Evolutionary conservation across 2,888 invertebrate genomes (phyloP).

Genomic region (Eristalis arbustorum): DNA sequence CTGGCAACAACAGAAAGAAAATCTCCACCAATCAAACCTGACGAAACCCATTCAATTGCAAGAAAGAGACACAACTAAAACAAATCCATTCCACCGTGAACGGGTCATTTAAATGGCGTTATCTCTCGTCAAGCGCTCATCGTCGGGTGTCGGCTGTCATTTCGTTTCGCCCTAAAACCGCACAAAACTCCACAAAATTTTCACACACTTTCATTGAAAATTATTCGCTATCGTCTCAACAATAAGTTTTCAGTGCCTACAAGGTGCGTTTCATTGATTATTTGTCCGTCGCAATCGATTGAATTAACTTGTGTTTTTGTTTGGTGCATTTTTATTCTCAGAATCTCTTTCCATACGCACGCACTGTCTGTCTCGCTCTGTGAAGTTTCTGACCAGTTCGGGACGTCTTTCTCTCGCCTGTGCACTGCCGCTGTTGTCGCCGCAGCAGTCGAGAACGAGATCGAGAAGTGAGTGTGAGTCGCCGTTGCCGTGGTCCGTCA

Average conservation of each 20-base stretch:
- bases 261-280: slow-evolving; percentile 37
- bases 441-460: slow-evolving; percentile 55
- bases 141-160: slow-evolving; percentile 52
- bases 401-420: slow-evolving; percentile 46
- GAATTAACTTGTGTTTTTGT: slow-evolving; percentile 60
- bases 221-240: slow-evolving; percentile 1
- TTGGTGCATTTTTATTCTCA: slow-evolving; percentile 56
- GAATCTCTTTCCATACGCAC: not conserved
- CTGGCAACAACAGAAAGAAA: not conserved
- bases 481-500: slow-evolving; percentile 3
- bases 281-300: not conserved
- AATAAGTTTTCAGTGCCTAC: not conserved
- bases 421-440: slow-evolving; percentile 12
- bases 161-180: slow-evolving; percentile 1
- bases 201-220: not conserved
- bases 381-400: not conserved
- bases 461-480: slow-evolving; percentile 48
- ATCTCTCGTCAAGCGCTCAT: slow-evolving; percentile 30
- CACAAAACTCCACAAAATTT: not conserved
- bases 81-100: slow-evolving; percentile 36
- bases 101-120: slow-evolving; percentile 57
- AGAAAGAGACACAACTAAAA: slow-evolving; percentile 51
- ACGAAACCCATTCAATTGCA: not conserved
- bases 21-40: not conserved
- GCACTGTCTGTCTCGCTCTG: slow-evolving; percentile 13